These are phyloP conservation scores for Standfussiana lucernea DNA, from an alignment of 2,888 invertebrate genomes.

Conservation along the genomic window DNA sequence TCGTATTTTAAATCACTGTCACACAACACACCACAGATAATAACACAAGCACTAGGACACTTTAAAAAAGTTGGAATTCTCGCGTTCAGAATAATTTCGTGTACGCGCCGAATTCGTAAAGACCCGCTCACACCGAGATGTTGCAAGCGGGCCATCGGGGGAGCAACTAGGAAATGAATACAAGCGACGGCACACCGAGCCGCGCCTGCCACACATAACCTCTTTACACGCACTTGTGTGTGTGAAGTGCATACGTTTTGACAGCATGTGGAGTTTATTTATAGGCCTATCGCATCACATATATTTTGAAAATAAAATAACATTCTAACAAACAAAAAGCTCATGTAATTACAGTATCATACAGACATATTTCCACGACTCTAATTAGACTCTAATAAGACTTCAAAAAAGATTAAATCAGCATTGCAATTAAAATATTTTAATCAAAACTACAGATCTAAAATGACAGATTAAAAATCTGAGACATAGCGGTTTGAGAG, in stretches of 20 bases:
- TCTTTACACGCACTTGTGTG: constrained; percentile 72
- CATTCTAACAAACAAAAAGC: constrained; percentile 20
- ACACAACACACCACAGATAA: constrained; percentile 66
- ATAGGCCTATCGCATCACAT: constrained; percentile 76
- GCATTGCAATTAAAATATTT: constrained; percentile 60
- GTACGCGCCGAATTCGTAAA: constrained; percentile 86
- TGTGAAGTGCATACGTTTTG: constrained; percentile 84
- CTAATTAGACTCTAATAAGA: constrained; percentile 63
- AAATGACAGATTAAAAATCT: constrained; percentile 75
- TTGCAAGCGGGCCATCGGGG: constrained; percentile 89
- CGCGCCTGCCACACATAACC: constrained; percentile 74
- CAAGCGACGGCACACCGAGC: constrained; percentile 80
- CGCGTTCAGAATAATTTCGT: constrained; percentile 74
- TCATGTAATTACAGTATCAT: constrained; percentile 19
- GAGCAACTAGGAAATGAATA: constrained; percentile 89
- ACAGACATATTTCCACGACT: constrained; percentile 6
- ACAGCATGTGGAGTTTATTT: constrained; percentile 84
- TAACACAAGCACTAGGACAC: constrained; percentile 66
- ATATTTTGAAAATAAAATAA: constrained; percentile 49
- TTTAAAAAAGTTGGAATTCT: constrained; percentile 55
- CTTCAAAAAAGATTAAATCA: constrained; percentile 40
- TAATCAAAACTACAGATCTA: constrained; percentile 59
- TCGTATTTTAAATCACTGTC: constrained; percentile 65
- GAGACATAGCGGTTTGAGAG: constrained; percentile 82
- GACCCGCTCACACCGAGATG: constrained; percentile 88